These are phyloP conservation scores for Rhinatrema bivittatum DNA, from an alignment of 2,797 vertebrate genomes.

Conservation along the genomic window DNA sequence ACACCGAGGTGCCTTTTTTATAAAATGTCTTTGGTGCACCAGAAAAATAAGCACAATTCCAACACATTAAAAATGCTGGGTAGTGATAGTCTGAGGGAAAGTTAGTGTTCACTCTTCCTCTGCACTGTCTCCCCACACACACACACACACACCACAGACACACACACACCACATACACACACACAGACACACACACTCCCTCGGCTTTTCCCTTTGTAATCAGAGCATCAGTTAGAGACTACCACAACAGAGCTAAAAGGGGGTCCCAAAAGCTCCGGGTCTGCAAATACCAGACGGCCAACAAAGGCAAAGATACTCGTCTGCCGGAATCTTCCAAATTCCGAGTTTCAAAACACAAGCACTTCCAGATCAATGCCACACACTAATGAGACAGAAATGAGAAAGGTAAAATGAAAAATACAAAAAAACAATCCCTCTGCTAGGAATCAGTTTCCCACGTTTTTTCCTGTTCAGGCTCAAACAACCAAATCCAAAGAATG, in stretches of 20 bases:
- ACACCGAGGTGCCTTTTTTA: constrained; percentile 38
- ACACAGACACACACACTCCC: too few relatives aligned
- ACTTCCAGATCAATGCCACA: not conserved
- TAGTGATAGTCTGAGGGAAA: constrained; percentile 27
- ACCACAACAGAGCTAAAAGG: not conserved
- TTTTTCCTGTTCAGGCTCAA: too few relatives aligned
- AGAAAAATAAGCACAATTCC: constrained; percentile 27
- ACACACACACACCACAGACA: too few relatives aligned
- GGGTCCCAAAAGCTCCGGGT: not conserved
- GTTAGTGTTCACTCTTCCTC: constrained; percentile 8
- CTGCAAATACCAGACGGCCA: not conserved
- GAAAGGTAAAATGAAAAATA: too few relatives aligned
- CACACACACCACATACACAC: too few relatives aligned
- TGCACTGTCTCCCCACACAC: not conserved
- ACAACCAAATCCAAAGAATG: too few relatives aligned
- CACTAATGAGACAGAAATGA: fast-evolving
- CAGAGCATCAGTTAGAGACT: constrained; percentile 17
- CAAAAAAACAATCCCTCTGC: not conserved
- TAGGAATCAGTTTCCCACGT: too few relatives aligned
- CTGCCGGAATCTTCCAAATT: too few relatives aligned
- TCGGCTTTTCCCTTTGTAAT: too few relatives aligned
- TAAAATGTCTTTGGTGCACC: too few relatives aligned
- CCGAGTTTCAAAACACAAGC: not conserved
- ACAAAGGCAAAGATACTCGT: too few relatives aligned
- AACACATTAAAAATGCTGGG: constrained; percentile 19